phyloP scores from a whole-genome alignment of 2,888 invertebrate genomes.

The Phortica magna region DNA sequence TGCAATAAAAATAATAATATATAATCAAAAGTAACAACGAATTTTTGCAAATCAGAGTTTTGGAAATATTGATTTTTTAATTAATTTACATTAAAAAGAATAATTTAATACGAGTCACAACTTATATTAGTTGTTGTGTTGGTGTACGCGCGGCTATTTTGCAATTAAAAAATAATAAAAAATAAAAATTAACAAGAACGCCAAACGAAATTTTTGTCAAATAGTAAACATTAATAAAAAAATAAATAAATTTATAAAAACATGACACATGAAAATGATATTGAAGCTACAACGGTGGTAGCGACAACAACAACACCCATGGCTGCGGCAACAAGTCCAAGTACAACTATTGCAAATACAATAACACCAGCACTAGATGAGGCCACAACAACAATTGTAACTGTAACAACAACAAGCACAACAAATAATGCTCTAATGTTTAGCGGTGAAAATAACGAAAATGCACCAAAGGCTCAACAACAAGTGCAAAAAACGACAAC shows the following conservation, averaged over 20 bases:
- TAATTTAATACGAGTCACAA: too few species aligned
- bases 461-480: slow-evolving; percentile 40
- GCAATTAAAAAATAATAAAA: neutral
- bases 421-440: slow-evolving; percentile 25
- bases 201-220: slow-evolving; percentile 18
- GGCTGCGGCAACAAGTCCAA: slow-evolving; percentile 38
- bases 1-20: slow-evolving; percentile 1
- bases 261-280: slow-evolving; percentile 62
- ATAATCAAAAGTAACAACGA: neutral
- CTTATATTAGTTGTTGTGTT: slow-evolving; percentile 22
- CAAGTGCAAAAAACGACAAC: slow-evolving; percentile 37
- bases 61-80: slow-evolving; percentile 10
- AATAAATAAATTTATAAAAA: slow-evolving; percentile 2
- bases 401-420: slow-evolving; percentile 32
- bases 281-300: slow-evolving; percentile 54
- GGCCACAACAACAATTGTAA: slow-evolving; percentile 12
- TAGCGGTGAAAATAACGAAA: slow-evolving; percentile 59
- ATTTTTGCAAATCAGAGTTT: neutral
- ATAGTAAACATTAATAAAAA: neutral
- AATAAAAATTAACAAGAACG: neutral
- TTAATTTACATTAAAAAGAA: neutral
- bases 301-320: slow-evolving; percentile 41
- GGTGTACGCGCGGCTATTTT: slow-evolving; percentile 2
- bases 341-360: slow-evolving; percentile 40
- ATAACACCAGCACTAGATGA: slow-evolving; percentile 20